These are phyloP conservation scores for Caenorhabditis japonica DNA, from an alignment of 2,888 invertebrate genomes.

Conservation along the genomic window DNA sequence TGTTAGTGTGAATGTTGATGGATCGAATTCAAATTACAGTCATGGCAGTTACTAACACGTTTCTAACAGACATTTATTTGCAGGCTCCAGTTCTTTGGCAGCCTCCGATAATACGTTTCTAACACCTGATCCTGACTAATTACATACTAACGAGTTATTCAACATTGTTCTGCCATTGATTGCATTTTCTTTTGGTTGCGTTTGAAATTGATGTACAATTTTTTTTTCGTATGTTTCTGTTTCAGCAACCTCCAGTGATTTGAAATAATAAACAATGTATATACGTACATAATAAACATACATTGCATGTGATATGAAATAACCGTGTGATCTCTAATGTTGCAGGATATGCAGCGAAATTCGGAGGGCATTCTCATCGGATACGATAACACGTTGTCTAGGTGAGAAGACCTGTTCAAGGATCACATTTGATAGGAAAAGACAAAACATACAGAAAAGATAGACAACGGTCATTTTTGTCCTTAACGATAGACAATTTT, in stretches of 20 bases:
- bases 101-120: conserved; percentile 33
- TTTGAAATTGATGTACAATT: background rate
- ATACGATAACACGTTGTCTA: conserved; percentile 64
- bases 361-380: conserved; percentile 61
- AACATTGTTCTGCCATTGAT: conserved; percentile 3
- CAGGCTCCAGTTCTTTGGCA: conserved; percentile 35
- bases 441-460: conserved; percentile 10
- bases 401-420: conserved; percentile 50
- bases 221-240: background rate
- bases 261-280: conserved; percentile 44
- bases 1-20: conserved; percentile 60
- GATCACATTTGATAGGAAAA: conserved; percentile 31
- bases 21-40: conserved; percentile 9
- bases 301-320: conserved; percentile 23
- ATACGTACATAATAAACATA: conserved; percentile 24
- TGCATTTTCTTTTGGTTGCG: conserved; percentile 39
- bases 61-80: conserved; percentile 21
- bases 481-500: conserved; percentile 10
- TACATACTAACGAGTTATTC: conserved; percentile 32
- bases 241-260: background rate
- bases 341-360: conserved; percentile 61
- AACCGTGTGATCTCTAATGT: conserved; percentile 7
- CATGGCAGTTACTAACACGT: conserved; percentile 21
- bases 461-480: conserved; percentile 10
- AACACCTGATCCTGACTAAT: conserved; percentile 18